phyloP scores from a whole-genome alignment of 1,140 invertebrate species.

The Episyrphus balteatus region DNA sequence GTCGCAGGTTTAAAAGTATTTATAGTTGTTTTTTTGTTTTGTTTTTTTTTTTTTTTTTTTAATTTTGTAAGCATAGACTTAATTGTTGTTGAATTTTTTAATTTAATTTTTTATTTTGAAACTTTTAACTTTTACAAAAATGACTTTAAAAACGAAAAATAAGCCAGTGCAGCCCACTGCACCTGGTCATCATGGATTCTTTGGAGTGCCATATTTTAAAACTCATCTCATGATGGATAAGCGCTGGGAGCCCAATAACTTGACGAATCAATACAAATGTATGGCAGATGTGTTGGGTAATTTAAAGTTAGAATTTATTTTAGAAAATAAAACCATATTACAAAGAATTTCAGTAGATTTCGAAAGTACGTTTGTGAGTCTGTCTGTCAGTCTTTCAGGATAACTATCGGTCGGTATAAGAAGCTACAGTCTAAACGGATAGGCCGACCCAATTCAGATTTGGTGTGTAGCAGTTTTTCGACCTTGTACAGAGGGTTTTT shows the following conservation, averaged over 20 bases:
- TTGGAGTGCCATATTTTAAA: constrained; percentile 22
- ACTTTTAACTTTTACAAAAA: neutral
- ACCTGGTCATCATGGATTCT: constrained; percentile 24
- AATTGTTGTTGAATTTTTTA: neutral
- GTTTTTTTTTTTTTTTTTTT: neutral
- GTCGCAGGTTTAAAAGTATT: too few species aligned
- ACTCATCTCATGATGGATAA: constrained; percentile 28
- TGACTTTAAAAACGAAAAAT: neutral
- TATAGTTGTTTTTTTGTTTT: neutral
- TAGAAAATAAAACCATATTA: too few species aligned
- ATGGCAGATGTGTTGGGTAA: constrained; percentile 29
- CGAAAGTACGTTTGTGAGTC: too few species aligned
- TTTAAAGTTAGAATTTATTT: too few species aligned
- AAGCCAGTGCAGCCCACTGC: constrained; percentile 28
- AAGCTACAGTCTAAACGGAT: too few species aligned
- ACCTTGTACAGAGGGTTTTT: too few species aligned
- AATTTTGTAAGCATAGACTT: too few species aligned
- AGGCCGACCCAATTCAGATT: too few species aligned
- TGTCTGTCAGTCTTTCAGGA: too few species aligned
- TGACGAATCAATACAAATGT: constrained; percentile 26
- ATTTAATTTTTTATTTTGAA: neutral
- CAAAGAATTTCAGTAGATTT: too few species aligned
- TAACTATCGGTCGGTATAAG: too few species aligned
- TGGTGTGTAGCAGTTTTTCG: too few species aligned
- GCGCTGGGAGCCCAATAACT: constrained; percentile 22